These are phyloP conservation scores for Harpegnathos saltator DNA, from an alignment of 1,140 invertebrate genomes.

Conservation along the genomic window DNA sequence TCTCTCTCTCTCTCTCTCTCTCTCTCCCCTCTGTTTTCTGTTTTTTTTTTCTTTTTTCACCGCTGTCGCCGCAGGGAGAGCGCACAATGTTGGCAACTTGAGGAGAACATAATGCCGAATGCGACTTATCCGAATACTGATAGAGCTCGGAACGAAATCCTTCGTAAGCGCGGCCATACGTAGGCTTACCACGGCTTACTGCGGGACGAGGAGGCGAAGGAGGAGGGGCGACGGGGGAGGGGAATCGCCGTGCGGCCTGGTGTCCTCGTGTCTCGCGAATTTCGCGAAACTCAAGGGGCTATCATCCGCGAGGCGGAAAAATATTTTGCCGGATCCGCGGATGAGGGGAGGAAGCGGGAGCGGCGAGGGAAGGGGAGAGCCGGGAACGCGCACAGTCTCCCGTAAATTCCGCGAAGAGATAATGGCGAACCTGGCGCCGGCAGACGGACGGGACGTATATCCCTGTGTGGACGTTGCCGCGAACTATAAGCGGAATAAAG, in stretches of 20 bases:
- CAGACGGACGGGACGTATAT: background rate
- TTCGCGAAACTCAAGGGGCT: constrained; percentile 66
- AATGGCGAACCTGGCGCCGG: background rate
- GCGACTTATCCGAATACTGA: constrained; percentile 81
- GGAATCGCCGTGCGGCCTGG: constrained; percentile 9
- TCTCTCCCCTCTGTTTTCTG: too few relatives aligned
- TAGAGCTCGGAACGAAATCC: constrained; percentile 76
- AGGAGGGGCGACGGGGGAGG: too few relatives aligned
- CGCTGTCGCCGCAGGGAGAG: constrained; percentile 60
- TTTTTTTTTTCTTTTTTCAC: too few relatives aligned
- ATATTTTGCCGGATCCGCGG: constrained; percentile 65
- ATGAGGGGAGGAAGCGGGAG: too few relatives aligned
- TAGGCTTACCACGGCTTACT: constrained; percentile 79
- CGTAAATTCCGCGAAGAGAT: constrained; percentile 23
- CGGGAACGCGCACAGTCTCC: background rate
- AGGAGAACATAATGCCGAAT: constrained; percentile 79
- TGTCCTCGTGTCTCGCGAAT: constrained; percentile 55
- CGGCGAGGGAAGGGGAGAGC: too few relatives aligned
- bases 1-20: too few relatives aligned
- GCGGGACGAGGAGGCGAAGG: too few relatives aligned
- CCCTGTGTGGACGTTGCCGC: background rate
- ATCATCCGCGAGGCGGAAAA: constrained; percentile 68
- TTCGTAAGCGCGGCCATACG: constrained; percentile 76
- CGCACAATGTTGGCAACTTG: constrained; percentile 75
- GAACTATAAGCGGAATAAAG: constrained; percentile 16